Evolutionary conservation across 23 tunicate genomes (phyloP).

Genomic region (Trididemnum clinides): DNA sequence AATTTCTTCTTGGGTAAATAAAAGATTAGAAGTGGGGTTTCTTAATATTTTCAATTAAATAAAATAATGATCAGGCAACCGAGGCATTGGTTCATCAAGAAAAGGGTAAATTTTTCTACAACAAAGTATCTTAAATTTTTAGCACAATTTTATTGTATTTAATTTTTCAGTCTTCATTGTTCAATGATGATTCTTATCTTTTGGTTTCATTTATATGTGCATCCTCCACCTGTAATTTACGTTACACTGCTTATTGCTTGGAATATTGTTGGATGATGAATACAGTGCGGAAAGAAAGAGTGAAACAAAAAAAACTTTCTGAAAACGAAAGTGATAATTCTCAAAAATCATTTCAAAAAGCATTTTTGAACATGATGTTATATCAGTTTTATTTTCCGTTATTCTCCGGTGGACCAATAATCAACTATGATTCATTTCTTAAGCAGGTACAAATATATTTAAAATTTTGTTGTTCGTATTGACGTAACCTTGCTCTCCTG

Average conservation of each 20-base stretch:
- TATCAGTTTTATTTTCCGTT: slow-evolving; percentile 80
- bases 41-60: too few relatives aligned
- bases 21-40: too few relatives aligned
- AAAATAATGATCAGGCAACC: too few relatives aligned
- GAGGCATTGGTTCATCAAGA: too few relatives aligned
- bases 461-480: background rate
- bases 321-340: background rate
- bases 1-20: too few relatives aligned
- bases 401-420: slow-evolving; percentile 72
- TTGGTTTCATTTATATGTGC: slow-evolving; percentile 14
- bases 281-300: background rate
- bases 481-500: background rate
- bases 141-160: too few relatives aligned
- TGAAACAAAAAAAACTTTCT: background rate
- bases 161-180: background rate
- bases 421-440: slow-evolving; percentile 54
- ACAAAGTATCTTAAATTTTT: too few relatives aligned
- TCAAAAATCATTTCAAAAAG: too few relatives aligned
- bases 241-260: slow-evolving; percentile 62
- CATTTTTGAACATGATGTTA: slow-evolving; percentile 15
- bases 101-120: too few relatives aligned
- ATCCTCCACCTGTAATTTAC: slow-evolving; percentile 54
- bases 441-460: slow-evolving; percentile 36
- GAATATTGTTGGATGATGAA: slow-evolving; percentile 48
- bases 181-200: slow-evolving; percentile 2